Evolutionary conservation across 1,140 invertebrate genomes (phyloP), one percentile per base, ranked within the genome.

Genomic region (Cotesia vestalis): DNA sequence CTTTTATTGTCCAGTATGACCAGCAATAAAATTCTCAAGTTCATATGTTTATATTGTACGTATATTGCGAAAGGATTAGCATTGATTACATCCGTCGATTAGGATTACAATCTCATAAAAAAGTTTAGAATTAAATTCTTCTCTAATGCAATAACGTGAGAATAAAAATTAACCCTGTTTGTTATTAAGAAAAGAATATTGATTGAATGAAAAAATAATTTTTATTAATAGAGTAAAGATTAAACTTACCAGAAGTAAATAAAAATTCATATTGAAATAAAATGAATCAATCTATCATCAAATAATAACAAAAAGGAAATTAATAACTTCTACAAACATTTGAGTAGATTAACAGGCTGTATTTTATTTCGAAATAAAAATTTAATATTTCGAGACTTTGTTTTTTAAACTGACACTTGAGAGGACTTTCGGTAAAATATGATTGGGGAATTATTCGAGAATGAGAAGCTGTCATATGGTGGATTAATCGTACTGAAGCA

Each of bases 11-110:
- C 40, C 6, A 2, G 40, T 63, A 8, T 63, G 36, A 20, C 4
- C 36, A 11, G 35, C 35, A 14, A 38, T 63, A 40, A 66, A 66
- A 66, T n/a, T 66, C 8, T 66, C 11, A 17, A 46, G n/a, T 52
- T 52, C 14, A 52, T 52, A 51, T 51, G 8, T 34, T 20, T 12
- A 8, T 52, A 66, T 46, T 6, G 40, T 46, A 46, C 11, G 9
- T 40, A 46, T 46, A 34, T 66, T 5, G 17, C 17, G 27, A 66
- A 34, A 66, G 11, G n/a, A 3, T 51, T 52, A 46, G 46, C 46
- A 66, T 66, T 66, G 46, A 52, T 52, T 20, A 53, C 46, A 66
- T 66, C 63, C 63, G 63, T 52, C 12, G 63, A 66, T 66, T 66
- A 34, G 57, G 20, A 27, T 60, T 20, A 60, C 27, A 12, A 27